Evolutionary conservation across 2,113 vertebrate species (phyloP).

Genomic region (Brachypodius melanocephalos): DNA sequence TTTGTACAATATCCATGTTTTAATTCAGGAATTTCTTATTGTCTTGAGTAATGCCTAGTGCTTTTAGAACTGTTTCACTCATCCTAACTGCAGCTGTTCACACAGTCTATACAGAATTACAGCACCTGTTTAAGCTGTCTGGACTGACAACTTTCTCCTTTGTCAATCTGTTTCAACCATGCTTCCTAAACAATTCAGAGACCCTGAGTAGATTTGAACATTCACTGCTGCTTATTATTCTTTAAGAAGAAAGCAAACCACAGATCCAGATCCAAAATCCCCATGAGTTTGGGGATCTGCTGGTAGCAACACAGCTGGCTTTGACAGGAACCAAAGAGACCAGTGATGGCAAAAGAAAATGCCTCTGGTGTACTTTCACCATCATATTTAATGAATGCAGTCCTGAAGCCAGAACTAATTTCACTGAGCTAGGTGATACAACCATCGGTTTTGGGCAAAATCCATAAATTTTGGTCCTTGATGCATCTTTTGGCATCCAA

Average conservation of each 20-base stretch:
- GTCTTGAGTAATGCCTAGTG: not conserved
- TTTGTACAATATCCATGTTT: not conserved
- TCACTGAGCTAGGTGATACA: not conserved
- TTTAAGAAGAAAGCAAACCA: not conserved
- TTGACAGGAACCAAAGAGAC: not conserved
- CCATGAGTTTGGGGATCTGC: accelerated
- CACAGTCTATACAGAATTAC: not conserved
- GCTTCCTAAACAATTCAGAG: not conserved
- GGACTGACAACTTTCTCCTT: not conserved
- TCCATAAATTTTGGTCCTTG: not conserved
- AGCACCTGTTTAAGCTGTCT: not conserved
- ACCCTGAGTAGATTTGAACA: not conserved
- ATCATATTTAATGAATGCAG: not conserved
- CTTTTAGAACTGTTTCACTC: not conserved
- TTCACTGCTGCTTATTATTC: not conserved
- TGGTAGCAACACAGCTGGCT: not conserved
- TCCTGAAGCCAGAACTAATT: not conserved
- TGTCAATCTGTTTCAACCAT: not conserved
- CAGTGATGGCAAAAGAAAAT: not conserved
- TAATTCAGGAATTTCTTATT: not conserved
- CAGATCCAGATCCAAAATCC: not conserved
- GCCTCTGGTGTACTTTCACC: not conserved
- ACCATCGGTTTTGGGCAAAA: not conserved
- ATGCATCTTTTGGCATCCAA: not conserved
- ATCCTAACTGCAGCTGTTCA: not conserved